Evolutionary conservation across 2,888 invertebrate genomes (phyloP).

Genomic region (Cephus sareptanus): DNA sequence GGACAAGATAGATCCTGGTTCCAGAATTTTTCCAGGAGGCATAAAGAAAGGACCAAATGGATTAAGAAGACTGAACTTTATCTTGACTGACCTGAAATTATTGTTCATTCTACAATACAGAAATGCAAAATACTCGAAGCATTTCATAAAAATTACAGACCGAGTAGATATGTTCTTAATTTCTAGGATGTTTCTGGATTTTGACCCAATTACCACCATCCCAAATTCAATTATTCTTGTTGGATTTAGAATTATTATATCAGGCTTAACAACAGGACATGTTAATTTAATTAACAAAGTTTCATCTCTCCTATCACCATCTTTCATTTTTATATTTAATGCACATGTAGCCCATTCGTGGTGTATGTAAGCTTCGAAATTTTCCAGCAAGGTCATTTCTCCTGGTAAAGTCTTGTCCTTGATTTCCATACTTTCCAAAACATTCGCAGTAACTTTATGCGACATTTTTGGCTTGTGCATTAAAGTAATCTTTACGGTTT

Average conservation of each 20-base stretch:
- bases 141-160: not conserved
- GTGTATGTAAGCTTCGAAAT: not conserved
- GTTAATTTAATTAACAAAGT: slow-evolving; percentile 1
- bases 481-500: not conserved
- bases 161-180: slow-evolving; percentile 22
- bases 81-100: not conserved
- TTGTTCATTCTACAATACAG: not conserved
- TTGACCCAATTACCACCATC: slow-evolving; percentile 8
- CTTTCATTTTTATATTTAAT: not conserved
- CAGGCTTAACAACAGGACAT: slow-evolving; percentile 14
- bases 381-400: not conserved
- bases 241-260: slow-evolving; percentile 11
- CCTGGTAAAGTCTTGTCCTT: not conserved
- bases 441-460: not conserved
- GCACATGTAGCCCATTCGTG: not conserved
- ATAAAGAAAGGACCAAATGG: slow-evolving; percentile 28
- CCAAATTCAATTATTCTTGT: slow-evolving; percentile 11
- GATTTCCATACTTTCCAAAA: not conserved
- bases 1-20: slow-evolving; percentile 27
- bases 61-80: slow-evolving; percentile 15
- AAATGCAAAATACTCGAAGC: not conserved
- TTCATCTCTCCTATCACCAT: not conserved
- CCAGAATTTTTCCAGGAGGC: slow-evolving; percentile 27
- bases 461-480: not conserved
- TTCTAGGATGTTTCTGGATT: slow-evolving; percentile 11